These are phyloP conservation scores for Micromys minutus DNA, from an alignment of 2,113 vertebrate species.

Conservation along the genomic window DNA sequence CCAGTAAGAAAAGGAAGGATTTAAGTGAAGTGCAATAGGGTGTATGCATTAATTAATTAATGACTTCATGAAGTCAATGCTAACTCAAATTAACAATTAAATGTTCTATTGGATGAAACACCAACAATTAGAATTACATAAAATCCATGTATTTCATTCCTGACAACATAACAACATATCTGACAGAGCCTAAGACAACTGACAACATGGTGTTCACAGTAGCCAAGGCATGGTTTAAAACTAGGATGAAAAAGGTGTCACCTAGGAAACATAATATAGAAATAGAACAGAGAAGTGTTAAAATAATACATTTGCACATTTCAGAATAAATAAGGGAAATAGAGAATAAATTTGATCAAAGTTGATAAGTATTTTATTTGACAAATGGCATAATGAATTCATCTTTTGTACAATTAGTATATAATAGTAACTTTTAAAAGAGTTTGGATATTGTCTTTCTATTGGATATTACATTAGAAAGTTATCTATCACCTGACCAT, in stretches of 20 bases:
- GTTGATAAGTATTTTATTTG: neutral
- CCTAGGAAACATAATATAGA: neutral
- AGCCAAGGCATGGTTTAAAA: neutral
- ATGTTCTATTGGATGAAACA: neutral
- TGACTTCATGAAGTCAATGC: neutral
- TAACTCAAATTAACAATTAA: neutral
- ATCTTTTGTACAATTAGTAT: neutral
- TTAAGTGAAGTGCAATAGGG: neutral
- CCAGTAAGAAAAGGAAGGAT: neutral
- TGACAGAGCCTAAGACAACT: neutral
- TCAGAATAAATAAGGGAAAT: neutral
- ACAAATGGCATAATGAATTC: neutral
- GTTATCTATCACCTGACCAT: neutral
- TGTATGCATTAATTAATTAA: neutral
- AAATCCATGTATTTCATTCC: neutral
- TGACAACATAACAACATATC: fast-evolving
- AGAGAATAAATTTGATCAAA: neutral
- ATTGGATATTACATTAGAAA: neutral
- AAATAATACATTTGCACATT: neutral
- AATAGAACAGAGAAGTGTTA: neutral
- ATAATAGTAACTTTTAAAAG: neutral
- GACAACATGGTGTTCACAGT: neutral
- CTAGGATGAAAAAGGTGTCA: neutral
- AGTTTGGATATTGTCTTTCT: neutral
- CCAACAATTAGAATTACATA: neutral